A percentile compares a stretch with the other conserved stretches of the same genome.
phyloP scores from a whole-genome alignment of 92 coral and sea anemone genomes.

The Chrysogorgia sp. region DNA sequence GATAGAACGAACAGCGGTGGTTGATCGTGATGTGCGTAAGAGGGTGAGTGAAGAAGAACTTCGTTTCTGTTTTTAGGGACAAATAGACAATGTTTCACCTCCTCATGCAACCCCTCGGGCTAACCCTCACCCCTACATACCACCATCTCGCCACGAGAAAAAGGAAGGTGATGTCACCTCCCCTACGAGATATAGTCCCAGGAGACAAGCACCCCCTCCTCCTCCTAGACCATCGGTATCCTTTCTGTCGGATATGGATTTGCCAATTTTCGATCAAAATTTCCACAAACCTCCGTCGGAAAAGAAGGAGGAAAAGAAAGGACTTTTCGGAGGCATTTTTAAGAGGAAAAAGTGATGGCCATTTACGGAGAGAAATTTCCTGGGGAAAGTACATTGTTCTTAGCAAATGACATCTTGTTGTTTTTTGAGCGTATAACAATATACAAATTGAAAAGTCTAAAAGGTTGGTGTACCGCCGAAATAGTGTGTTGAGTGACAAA shows the following conservation, averaged over 20 bases:
- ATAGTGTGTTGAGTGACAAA: too few species aligned
- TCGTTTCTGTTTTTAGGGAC: neutral
- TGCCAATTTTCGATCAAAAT: constrained; percentile 37
- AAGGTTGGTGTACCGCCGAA: too few species aligned
- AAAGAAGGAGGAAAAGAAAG: constrained; percentile 82
- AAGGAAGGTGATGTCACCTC: constrained; percentile 53
- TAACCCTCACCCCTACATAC: constrained; percentile 69
- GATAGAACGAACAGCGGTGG: too few species aligned
- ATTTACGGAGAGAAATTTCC: neutral
- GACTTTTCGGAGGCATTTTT: constrained; percentile 88
- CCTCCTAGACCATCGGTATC: constrained; percentile 55
- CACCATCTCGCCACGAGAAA: constrained; percentile 63
- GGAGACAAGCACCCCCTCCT: constrained; percentile 75
- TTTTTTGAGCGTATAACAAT: too few species aligned
- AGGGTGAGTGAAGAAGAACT: constrained; percentile 7
- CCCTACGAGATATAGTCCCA: constrained; percentile 60
- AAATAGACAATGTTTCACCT: neutral
- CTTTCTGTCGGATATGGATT: constrained; percentile 24
- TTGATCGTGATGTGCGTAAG: constrained; percentile 55
- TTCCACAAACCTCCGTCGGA: constrained; percentile 61
- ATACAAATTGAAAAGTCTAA: too few species aligned
- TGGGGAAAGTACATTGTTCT: too few species aligned
- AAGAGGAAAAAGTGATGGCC: constrained; percentile 72
- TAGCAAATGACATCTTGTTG: too few species aligned
- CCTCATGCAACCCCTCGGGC: constrained; percentile 32